Conservation (phyloP, 2,888 invertebrate genomes). For the Cylloceria caligata region DNA sequence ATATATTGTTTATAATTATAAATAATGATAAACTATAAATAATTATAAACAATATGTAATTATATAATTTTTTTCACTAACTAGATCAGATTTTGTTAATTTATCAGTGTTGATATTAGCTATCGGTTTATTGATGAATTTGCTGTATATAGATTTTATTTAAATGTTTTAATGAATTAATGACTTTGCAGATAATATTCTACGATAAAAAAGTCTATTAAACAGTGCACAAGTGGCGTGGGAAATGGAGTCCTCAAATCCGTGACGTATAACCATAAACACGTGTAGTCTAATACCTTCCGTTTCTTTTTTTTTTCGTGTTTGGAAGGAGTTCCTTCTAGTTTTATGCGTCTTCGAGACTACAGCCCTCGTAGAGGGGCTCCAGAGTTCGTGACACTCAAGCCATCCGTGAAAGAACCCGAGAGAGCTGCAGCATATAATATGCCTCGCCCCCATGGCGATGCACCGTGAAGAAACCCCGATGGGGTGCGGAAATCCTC, state of each 20-base stretch:
- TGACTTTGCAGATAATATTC: slow-evolving; percentile 1
- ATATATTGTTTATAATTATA: no score
- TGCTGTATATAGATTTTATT: no score
- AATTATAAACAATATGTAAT: no score
- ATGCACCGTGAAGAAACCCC: slow-evolving; percentile 55
- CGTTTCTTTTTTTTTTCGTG: slow-evolving; percentile 46
- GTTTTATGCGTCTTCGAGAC: slow-evolving; percentile 39
- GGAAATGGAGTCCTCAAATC: slow-evolving; percentile 50
- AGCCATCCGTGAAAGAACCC: slow-evolving; percentile 61
- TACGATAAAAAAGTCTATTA: slow-evolving; percentile 22
- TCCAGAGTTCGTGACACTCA: slow-evolving; percentile 64
- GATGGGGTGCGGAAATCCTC: slow-evolving; percentile 61
- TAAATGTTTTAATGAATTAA: no score
- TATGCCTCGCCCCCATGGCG: slow-evolving; percentile 35
- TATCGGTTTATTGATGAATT: no score
- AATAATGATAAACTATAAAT: no score
- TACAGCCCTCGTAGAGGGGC: slow-evolving; percentile 43
- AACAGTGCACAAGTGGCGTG: slow-evolving; percentile 48
- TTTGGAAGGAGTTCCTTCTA: slow-evolving; percentile 35
- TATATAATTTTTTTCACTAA: no score
- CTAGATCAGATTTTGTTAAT: no score
- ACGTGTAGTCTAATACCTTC: slow-evolving; percentile 50
- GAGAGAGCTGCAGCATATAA: slow-evolving; percentile 50
- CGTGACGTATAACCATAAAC: slow-evolving; percentile 38
- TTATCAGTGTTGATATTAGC: no score